Percentiles rank a stretch among this genome's conserved stretches.
Evolutionary conservation across 2,113 vertebrate species (phyloP).

Genomic region (Lathamus discolor): DNA sequence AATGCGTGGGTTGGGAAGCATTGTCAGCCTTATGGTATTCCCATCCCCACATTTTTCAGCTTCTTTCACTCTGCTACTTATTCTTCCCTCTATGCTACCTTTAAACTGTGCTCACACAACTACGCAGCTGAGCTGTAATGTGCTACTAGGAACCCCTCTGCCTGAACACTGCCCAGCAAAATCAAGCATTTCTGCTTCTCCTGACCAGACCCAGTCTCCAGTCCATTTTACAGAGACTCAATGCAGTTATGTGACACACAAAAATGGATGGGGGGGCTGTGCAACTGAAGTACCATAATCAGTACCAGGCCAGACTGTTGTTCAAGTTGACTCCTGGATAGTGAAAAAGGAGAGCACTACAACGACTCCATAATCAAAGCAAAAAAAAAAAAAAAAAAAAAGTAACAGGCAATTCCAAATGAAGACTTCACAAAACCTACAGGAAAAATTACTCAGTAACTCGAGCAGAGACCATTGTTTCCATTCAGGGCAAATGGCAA

Average conservation of each 20-base stretch:
- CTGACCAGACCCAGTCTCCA: rapidly evolving
- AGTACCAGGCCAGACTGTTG: background rate
- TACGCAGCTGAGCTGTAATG: background rate
- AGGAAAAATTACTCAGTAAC: background rate
- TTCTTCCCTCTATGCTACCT: background rate
- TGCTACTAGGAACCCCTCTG: background rate
- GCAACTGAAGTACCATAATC: background rate
- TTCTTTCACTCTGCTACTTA: background rate
- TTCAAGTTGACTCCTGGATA: background rate
- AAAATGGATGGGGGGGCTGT: background rate
- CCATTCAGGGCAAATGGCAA: background rate
- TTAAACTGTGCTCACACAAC: background rate
- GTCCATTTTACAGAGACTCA: background rate
- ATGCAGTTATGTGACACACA: rapidly evolving
- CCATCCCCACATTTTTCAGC: background rate
- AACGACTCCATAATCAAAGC: background rate
- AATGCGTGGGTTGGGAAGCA: background rate
- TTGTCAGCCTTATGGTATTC: background rate
- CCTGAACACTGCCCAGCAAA: background rate
- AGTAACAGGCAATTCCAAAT: background rate
- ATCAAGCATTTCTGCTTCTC: background rate
- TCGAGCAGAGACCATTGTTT: background rate
- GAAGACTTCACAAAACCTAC: background rate
- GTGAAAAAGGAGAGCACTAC: background rate
- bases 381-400: background rate